Conservation (phyloP, 2,888 invertebrate species). For the Acronicta aceris region DNA sequence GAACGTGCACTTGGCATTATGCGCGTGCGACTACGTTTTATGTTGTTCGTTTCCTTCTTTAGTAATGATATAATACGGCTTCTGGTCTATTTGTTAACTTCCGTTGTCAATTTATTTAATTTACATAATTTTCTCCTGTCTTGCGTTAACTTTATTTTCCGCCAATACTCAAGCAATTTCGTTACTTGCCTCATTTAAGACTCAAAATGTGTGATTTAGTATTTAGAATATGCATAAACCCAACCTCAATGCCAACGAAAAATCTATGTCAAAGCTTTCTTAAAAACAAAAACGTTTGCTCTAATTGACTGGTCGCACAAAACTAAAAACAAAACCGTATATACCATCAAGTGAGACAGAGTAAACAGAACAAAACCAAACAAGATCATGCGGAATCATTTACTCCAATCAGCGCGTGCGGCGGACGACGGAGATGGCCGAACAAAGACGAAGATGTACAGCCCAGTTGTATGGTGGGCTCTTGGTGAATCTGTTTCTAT, state of each 20-base stretch:
- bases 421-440: constrained; percentile 65
- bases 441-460: constrained; percentile 69
- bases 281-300: constrained; percentile 38
- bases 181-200: background rate
- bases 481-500: constrained; percentile 41
- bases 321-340: constrained; percentile 69
- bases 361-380: constrained; percentile 84
- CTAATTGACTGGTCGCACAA: constrained; percentile 80
- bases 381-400: constrained; percentile 86
- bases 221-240: background rate
- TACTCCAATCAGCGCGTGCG: constrained; percentile 79
- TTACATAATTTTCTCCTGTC: too few relatives aligned
- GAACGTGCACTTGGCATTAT: constrained; percentile 28
- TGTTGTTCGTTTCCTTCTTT: constrained; percentile 35
- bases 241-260: constrained; percentile 13
- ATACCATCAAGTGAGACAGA: constrained; percentile 73
- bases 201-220: background rate
- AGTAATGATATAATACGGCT: constrained; percentile 15
- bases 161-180: background rate
- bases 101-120: too few relatives aligned
- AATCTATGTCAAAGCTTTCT: constrained; percentile 37
- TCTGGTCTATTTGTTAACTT: constrained; percentile 15
- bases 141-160: background rate
- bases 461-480: constrained; percentile 50
- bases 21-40: constrained; percentile 35